Percentiles rank a stretch among this genome's conserved stretches.
Conservation (phyloP, 2,113 vertebrate genomes). For the Corvus hawaiiensis region DNA sequence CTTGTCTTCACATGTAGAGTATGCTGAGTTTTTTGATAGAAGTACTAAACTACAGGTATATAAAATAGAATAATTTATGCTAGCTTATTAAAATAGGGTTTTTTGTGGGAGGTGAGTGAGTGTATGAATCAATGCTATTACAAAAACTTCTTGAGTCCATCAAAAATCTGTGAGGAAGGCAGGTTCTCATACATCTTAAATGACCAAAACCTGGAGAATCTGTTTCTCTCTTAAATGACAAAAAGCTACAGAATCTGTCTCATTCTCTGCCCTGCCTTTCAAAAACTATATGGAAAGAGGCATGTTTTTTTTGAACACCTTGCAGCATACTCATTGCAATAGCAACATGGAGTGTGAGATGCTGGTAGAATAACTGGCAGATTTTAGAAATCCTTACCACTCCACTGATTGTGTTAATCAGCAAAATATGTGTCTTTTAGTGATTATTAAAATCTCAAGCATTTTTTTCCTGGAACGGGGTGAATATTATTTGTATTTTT, state of each 20-base stretch:
- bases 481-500: not conserved
- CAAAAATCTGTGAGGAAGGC: not conserved
- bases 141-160: not conserved
- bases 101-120: not conserved
- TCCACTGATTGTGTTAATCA: not conserved
- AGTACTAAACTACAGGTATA: not conserved
- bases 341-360: not conserved
- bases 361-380: not conserved
- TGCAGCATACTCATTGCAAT: fast-evolving
- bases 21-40: not conserved
- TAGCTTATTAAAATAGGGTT: not conserved
- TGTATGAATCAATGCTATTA: not conserved
- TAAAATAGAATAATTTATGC: not conserved
- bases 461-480: not conserved
- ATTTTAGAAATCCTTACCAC: not conserved
- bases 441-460: not conserved
- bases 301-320: not conserved
- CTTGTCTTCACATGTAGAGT: not conserved
- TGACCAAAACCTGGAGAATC: not conserved
- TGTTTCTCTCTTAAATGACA: not conserved
- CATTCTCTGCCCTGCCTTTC: not conserved
- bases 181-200: not conserved
- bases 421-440: not conserved
- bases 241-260: not conserved
- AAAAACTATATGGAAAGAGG: not conserved